Evolutionary conservation across 2,797 vertebrate genomes (phyloP), one percentile per base, ranked within the genome.

Genomic region (Neomorphus geoffroyi): DNA sequence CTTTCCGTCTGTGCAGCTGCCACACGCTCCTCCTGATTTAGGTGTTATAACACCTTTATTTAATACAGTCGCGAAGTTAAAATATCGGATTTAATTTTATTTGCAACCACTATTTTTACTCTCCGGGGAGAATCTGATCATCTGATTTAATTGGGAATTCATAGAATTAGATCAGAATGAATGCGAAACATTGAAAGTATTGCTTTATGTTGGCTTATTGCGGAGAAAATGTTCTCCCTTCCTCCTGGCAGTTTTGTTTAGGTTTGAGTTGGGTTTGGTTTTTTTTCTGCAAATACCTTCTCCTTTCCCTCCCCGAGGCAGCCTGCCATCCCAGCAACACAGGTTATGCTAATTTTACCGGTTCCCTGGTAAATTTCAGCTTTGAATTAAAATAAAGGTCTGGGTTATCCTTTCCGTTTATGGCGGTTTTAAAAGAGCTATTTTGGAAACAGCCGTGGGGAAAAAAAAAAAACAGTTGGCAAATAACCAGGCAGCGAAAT

Each of bases 11-110:
- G 50, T 53, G 65, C 91, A 78, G 84, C 84, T 94, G 94, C 74
- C 69, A 71, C 45, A 23, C 41, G 18, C 39, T 90, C 45, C 22
- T 74, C 37, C 4, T 58, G 67, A 53, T 79, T 86, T 88, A 91
- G 89, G 84, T 75, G 89, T 93, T 92, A 80, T 62, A 91, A 91
- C 93, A 90, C 91, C 80, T 94, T 92, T 86, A 62, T 95, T 94
- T 88, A 90, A 91, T 46, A 50, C 46, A 87, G 33, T 43, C 53
- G 12, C 22, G 5, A 80, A 92, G 89, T 78, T 83, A 93, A 95
- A 96, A 94, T 93, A 94, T 21, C 79, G 39, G 18, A 70, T 84
- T 88, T 84, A 35, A 93, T 96, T 96, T 92, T 95, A 81, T 86
- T 87, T 41, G 9, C 88, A 66, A 58, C 24, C n/a, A 62, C 51